phyloP scores from a whole-genome alignment of 2,888 invertebrate species.

The Standfussiana lucernea region DNA sequence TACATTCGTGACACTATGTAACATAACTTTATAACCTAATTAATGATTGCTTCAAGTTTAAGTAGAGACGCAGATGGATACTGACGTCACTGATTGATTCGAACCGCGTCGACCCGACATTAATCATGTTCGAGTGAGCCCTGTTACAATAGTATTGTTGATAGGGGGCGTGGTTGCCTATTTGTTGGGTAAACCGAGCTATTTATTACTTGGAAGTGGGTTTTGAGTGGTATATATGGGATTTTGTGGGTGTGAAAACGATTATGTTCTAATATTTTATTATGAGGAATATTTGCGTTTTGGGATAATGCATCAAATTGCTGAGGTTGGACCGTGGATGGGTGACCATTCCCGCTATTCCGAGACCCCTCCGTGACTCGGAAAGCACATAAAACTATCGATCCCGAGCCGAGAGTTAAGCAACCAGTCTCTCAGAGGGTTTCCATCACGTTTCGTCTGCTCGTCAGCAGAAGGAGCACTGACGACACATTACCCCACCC shows the following conservation, averaged over 20 bases:
- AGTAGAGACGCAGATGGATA: conserved; percentile 71
- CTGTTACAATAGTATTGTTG: conserved; percentile 68
- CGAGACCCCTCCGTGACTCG: background rate
- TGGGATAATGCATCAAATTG: background rate
- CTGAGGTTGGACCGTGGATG: rapidly evolving
- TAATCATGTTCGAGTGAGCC: conserved; percentile 75
- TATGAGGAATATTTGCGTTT: background rate
- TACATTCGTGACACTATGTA: background rate
- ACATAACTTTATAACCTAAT: conserved; percentile 43
- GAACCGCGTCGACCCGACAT: conserved; percentile 72
- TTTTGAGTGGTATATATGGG: conserved; percentile 1
- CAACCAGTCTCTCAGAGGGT: background rate
- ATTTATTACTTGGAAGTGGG: conserved; percentile 45
- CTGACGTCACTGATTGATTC: conserved; percentile 82
- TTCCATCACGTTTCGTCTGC: background rate
- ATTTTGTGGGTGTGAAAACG: conserved; percentile 10
- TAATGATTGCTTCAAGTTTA: conserved; percentile 64
- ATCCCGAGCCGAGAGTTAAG: background rate
- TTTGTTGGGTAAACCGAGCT: conserved; percentile 54
- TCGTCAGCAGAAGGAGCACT: background rate
- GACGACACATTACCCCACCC: background rate
- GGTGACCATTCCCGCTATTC: background rate
- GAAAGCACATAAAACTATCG: background rate
- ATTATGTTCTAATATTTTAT: background rate
- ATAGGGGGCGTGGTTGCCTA: conserved; percentile 48